A percentile compares a stretch with the other conserved stretches of the same genome.
phyloP scores from a whole-genome alignment of 1,140 invertebrate species.

The Zophobas morio region DNA sequence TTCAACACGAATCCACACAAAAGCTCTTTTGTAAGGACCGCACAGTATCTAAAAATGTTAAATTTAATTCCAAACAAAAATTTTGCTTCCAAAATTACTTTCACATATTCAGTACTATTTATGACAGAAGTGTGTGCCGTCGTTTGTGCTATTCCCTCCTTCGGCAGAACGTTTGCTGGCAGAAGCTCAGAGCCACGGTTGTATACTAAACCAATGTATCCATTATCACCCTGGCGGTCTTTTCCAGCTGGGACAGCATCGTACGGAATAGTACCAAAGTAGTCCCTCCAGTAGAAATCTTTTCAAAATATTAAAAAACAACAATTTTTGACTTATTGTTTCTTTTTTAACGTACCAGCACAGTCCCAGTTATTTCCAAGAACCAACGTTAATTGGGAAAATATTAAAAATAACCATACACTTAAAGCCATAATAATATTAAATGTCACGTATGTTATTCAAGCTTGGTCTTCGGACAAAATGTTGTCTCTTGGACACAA shows the following conservation, averaged over 20 bases:
- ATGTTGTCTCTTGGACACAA: too few relatives aligned
- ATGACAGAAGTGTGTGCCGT: conserved; percentile 22
- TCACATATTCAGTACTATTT: conserved; percentile 17
- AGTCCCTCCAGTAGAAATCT: too few relatives aligned
- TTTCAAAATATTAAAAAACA: too few relatives aligned
- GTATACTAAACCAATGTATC: conserved; percentile 40
- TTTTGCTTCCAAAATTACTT: background rate
- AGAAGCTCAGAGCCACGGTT: conserved; percentile 24
- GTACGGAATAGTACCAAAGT: conserved; percentile 13
- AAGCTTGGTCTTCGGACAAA: too few relatives aligned
- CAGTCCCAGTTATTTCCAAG: too few relatives aligned
- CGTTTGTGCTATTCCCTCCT: background rate
- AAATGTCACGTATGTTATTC: too few relatives aligned
- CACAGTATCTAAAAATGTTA: conserved; percentile 15
- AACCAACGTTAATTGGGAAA: too few relatives aligned
- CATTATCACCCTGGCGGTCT: conserved; percentile 3
- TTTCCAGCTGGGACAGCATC: conserved; percentile 42
- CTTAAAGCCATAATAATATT: too few relatives aligned
- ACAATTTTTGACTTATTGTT: too few relatives aligned
- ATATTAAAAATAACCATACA: too few relatives aligned
- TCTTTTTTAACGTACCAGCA: too few relatives aligned
- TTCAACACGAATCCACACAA: conserved; percentile 4
- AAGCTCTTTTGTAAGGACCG: conserved; percentile 12
- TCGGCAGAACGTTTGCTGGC: conserved; percentile 21
- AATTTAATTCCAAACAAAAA: background rate